Conservation (phyloP, 2,888 invertebrate species). For the Eulithis testata region DNA sequence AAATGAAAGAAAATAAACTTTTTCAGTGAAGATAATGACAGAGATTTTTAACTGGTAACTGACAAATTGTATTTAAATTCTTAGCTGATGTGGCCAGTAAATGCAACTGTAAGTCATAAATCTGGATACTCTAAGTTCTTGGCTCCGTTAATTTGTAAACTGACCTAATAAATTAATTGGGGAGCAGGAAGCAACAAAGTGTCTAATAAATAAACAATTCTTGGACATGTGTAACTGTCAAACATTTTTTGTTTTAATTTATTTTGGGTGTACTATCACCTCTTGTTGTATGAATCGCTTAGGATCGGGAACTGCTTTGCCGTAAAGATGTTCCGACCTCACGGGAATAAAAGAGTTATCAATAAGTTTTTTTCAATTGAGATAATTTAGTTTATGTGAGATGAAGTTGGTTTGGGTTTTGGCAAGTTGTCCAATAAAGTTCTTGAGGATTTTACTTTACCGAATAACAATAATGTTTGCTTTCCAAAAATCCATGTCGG, state of each 20-base stretch:
- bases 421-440: constrained; percentile 46
- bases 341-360: constrained; percentile 75
- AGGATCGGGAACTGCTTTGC: constrained; percentile 59
- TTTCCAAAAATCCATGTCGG: too few relatives aligned
- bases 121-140: constrained; percentile 67
- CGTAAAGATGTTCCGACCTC: constrained; percentile 74
- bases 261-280: constrained; percentile 59
- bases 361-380: constrained; percentile 75
- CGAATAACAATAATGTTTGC: not conserved
- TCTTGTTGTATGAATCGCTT: constrained; percentile 63
- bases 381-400: constrained; percentile 58
- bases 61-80: constrained; percentile 18
- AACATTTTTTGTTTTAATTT: constrained; percentile 59
- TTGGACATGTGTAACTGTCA: constrained; percentile 65
- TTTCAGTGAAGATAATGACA: constrained; percentile 24
- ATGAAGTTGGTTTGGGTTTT: constrained; percentile 48
- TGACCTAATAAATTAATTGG: constrained; percentile 78
- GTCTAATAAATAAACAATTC: constrained; percentile 72
- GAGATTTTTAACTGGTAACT: not conserved
- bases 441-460: constrained; percentile 30
- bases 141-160: constrained; percentile 71
- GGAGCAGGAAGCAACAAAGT: constrained; percentile 75
- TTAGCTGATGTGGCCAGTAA: constrained; percentile 14
- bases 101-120: constrained; percentile 55
- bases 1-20: constrained; percentile 1